Conservation (phyloP, 2,888 invertebrate genomes). For the Cheilosia soror region DNA sequence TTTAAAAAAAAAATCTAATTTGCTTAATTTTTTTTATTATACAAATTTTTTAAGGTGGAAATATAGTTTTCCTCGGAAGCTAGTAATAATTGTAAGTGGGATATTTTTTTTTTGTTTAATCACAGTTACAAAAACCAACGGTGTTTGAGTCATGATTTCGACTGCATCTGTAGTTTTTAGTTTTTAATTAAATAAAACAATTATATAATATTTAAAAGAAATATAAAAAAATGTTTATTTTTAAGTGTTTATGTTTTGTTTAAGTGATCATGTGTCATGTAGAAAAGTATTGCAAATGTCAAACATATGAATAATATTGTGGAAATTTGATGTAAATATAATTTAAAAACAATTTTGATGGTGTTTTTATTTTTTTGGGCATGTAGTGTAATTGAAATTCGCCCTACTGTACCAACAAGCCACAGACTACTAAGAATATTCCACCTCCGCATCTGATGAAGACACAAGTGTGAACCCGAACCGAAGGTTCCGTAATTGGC, state of each 20-base stretch:
- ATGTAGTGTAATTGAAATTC: too few species aligned
- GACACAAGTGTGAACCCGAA: too few species aligned
- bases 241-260: constrained; percentile 70
- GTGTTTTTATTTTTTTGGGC: background rate
- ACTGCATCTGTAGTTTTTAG: constrained; percentile 49
- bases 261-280: constrained; percentile 73
- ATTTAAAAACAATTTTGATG: constrained; percentile 42
- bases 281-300: constrained; percentile 69
- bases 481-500: too few species aligned
- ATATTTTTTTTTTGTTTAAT: constrained; percentile 45
- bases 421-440: too few species aligned
- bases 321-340: constrained; percentile 69
- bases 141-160: constrained; percentile 41
- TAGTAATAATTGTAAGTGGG: constrained; percentile 55
- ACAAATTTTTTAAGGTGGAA: constrained; percentile 56
- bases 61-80: constrained; percentile 45
- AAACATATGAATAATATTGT: constrained; percentile 67
- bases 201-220: constrained; percentile 23
- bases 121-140: constrained; percentile 28
- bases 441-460: too few species aligned
- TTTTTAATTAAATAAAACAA: constrained; percentile 29
- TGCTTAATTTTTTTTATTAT: constrained; percentile 30
- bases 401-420: too few species aligned
- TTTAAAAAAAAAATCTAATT: constrained; percentile 5
- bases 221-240: constrained; percentile 26